phyloP scores from a whole-genome alignment of 2,888 invertebrate species.

The Pandemis cinnamomeana region DNA sequence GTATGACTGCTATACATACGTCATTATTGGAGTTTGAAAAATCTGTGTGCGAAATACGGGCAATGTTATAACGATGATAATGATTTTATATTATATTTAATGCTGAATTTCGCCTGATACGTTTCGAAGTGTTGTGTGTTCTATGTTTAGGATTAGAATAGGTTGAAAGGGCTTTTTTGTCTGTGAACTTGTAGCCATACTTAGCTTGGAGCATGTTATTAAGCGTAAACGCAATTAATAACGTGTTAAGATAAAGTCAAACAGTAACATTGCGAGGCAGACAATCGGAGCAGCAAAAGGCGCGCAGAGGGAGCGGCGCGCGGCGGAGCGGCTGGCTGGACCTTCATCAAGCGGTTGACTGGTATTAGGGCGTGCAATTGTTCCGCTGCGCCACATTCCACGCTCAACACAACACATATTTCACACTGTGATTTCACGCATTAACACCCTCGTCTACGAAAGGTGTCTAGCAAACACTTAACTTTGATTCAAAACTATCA shows the following conservation, averaged over 20 bases:
- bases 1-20: background rate
- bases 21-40: background rate
- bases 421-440: slow-evolving; percentile 78
- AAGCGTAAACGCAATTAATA: background rate
- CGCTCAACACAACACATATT: slow-evolving; percentile 72
- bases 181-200: too few relatives aligned
- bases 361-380: slow-evolving; percentile 82
- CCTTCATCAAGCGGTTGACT: slow-evolving; percentile 84
- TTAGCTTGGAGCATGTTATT: background rate
- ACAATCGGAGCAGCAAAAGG: slow-evolving; percentile 56
- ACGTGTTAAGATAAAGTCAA: slow-evolving; percentile 1
- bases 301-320: slow-evolving; percentile 52
- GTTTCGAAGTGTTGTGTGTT: too few relatives aligned
- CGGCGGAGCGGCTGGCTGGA: slow-evolving; percentile 59
- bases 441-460: slow-evolving; percentile 68
- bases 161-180: too few relatives aligned
- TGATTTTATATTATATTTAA: too few relatives aligned
- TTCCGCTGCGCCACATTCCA: slow-evolving; percentile 77
- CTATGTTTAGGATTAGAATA: too few relatives aligned
- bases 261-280: slow-evolving; percentile 38
- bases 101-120: too few relatives aligned
- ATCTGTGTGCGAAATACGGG: background rate
- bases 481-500: slow-evolving; percentile 35
- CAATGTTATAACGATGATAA: too few relatives aligned
- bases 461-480: slow-evolving; percentile 44